phyloP scores from a whole-genome alignment of 2,113 vertebrate genomes.

The Aldabrachelys gigantea region DNA sequence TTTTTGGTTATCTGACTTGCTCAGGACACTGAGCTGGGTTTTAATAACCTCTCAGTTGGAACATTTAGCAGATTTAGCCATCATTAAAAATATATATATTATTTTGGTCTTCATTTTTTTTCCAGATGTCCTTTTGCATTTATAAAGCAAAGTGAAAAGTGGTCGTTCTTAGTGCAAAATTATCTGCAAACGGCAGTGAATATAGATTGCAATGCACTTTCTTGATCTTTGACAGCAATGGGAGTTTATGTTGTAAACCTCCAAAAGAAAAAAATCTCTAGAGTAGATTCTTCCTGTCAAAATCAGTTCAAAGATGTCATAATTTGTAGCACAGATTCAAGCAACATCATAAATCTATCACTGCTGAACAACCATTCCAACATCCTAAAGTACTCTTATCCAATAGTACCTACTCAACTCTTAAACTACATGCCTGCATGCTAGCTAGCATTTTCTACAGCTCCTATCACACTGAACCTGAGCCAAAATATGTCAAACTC shows the following conservation, averaged over 20 bases:
- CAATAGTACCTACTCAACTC: background rate
- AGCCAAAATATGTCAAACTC: background rate
- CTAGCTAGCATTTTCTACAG: background rate
- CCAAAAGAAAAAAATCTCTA: constrained; percentile 40
- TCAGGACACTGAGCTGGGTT: constrained; percentile 62
- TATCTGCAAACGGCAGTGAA: constrained; percentile 20
- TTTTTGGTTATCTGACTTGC: constrained; percentile 71
- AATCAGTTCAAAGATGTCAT: background rate
- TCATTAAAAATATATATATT: constrained; percentile 58
- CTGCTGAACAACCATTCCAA: constrained; percentile 17
- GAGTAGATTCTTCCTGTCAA: constrained; percentile 31
- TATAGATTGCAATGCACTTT: constrained; percentile 56
- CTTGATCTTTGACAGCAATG: constrained; percentile 33
- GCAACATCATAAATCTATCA: constrained; percentile 40
- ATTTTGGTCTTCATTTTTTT: constrained; percentile 26
- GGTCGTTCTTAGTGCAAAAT: constrained; percentile 13
- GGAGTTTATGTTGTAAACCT: constrained; percentile 58
- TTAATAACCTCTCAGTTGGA: constrained; percentile 63
- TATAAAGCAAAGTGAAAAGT: constrained; percentile 63
- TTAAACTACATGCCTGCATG: accelerated
- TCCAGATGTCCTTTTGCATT: background rate
- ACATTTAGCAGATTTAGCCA: constrained; percentile 71
- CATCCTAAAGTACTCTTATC: background rate
- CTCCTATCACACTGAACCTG: background rate
- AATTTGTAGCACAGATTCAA: background rate